Evolutionary conservation across 2,888 invertebrate species (phyloP).

Genomic region (Beris chalybata): DNA sequence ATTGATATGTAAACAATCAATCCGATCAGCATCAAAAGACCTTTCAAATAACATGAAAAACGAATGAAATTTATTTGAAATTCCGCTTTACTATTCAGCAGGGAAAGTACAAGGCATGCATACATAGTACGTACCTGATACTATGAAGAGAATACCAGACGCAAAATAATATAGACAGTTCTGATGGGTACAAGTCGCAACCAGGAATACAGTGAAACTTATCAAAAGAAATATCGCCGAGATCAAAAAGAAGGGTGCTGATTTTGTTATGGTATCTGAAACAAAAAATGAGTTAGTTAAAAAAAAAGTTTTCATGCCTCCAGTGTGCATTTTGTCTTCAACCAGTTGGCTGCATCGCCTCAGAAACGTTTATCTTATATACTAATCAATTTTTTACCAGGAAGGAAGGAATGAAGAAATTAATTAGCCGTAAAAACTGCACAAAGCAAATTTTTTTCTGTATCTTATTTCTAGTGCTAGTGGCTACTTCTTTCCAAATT

Average conservation of each 20-base stretch:
- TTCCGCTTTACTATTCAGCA: neutral
- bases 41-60: slow-evolving; percentile 56
- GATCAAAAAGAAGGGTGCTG: slow-evolving; percentile 78
- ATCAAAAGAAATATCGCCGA: slow-evolving; percentile 75
- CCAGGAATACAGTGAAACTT: slow-evolving; percentile 78
- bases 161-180: slow-evolving; percentile 80
- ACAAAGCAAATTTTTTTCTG: no score
- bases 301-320: no score
- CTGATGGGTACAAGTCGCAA: slow-evolving; percentile 77
- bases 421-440: no score
- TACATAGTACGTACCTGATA: slow-evolving; percentile 77
- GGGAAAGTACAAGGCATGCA: neutral
- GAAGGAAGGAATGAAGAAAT: no score
- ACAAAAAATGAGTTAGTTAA: slow-evolving; percentile 39
- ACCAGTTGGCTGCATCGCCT: no score
- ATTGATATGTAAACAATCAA: slow-evolving; percentile 92
- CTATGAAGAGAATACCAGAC: slow-evolving; percentile 83
- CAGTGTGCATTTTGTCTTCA: no score
- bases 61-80: neutral
- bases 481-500: no score
- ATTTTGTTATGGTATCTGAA: slow-evolving; percentile 84
- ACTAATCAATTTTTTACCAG: no score
- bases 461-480: no score
- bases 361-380: no score
- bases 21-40: slow-evolving; percentile 85